Evolutionary conservation across 2,888 invertebrate genomes (phyloP), one percentile per base, ranked within the genome.

Genomic region (Aproaerema taeniolella): DNA sequence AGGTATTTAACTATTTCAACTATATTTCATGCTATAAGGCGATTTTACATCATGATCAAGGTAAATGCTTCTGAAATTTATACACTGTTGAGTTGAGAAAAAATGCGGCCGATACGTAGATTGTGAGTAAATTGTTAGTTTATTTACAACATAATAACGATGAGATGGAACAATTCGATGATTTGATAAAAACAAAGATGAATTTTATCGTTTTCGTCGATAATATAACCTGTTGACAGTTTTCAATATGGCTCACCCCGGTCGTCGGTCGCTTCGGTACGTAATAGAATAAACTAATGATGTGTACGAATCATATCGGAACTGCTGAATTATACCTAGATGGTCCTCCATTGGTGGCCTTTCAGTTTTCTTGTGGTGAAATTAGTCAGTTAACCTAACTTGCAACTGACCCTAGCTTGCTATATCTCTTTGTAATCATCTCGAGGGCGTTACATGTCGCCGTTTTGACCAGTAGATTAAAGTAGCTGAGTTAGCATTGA

Each of bases 161-260:
- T 25, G 10, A 12, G 24, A 14, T 20, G 13, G 5, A n/a, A 25
- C 8, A 14, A 14, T 25, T 10, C n/a, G n/a, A n/a, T n/a, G n/a
- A n/a, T n/a, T n/a, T n/a, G n/a, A n/a, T n/a, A n/a, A n/a, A n/a
- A n/a, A n/a, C n/a, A n/a, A n/a, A n/a, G n/a, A n/a, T n/a, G n/a
- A n/a, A n/a, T n/a, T n/a, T n/a, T n/a, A n/a, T n/a, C n/a, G n/a
- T 25, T 13, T 25, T 20, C 32, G 29, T 39, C 32, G 36, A 32
- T 37, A 43, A 35, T 20, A 44, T 65, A 67, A 61, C 65, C 61
- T 67, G 57, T 67, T 71, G 61, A 63, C 57, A 64, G 66, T 70
- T 72, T 76, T 68, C 80, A 81, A 80, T 72, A 81, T 79, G 81
- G 81, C 80, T 67, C 67, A 54, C 66, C 60, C 56, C 60, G 58